Base-by-base conservation (phyloP, 2,888 invertebrate species). In the Trichogramma dendrolimi region DNA sequence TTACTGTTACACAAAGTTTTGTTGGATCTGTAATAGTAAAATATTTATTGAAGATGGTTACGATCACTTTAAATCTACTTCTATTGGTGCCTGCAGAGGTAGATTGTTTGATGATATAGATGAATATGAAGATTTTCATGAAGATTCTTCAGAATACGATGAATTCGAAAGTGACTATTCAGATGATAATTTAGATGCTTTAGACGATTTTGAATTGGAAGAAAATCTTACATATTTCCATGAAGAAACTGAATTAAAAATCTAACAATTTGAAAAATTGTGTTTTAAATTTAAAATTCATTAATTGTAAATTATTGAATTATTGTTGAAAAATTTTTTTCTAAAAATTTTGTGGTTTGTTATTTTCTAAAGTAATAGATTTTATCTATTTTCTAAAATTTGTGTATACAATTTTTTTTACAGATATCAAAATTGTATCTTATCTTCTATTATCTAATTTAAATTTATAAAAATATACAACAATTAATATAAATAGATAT, bases 1-100 rank as follows among this genome's bases (percentile, higher is more conserved):
- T 10, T 41, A 68, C 43, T 74, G 73, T 11, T 55, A 66, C 14
- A 60, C 59, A 11, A 7, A 38, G 2, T 72, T 74, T 47, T 74
- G 73, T 50, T 74, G 74, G 73, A 27, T 74, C 0, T 74, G 73
- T 49, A 71, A 70, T 1, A 0, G 5, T 1, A 53, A 61, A 4
- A 72, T 74, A 27, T 58, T 55, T 1, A 38, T 11, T 0, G 0
- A 11, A 41, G 62, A 75, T 58, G 11, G 69, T 5, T 76, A 75
- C 55, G 65, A 67, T 0, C 75, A 75, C 48, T 76, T 70, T 46
- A 56, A 49, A 6, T 51, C 39, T 3, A 11, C 43, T 0, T n/a
- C 0, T 4, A 3, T 5, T 7, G 66, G 55, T 8, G 1, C 39
- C 0, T 75, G 74, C 47, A 67, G 60, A 7, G 67, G 62, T 5